Evolutionary conservation across 2,113 vertebrate species (phyloP).

Genomic region (Oriolus oriolus): DNA sequence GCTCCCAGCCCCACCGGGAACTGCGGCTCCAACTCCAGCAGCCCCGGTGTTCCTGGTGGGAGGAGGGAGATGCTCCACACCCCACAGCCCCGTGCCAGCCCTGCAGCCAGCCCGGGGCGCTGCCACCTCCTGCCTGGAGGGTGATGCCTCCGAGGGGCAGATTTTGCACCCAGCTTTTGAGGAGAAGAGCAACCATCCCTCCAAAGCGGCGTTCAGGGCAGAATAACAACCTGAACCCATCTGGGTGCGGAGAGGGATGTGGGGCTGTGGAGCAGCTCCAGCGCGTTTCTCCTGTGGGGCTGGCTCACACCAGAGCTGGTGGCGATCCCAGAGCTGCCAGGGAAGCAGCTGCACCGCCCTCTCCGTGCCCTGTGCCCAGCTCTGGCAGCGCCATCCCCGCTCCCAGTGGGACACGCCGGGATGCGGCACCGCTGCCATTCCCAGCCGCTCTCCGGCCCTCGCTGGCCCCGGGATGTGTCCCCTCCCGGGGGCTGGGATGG

Average conservation of each 20-base stretch:
- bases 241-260: fast-evolving
- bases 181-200: not conserved
- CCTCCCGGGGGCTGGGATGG: no score
- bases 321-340: not conserved
- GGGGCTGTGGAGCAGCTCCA: fast-evolving
- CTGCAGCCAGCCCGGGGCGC: not conserved
- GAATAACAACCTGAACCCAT: not conserved
- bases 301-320: fast-evolving
- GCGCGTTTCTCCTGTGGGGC: not conserved
- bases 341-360: not conserved
- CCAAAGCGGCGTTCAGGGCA: fast-evolving
- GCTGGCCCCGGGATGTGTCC: fast-evolving
- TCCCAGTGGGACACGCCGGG: fast-evolving
- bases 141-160: fast-evolving
- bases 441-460: not conserved
- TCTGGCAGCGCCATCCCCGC: not conserved
- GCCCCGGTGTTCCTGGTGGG: not conserved
- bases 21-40: fast-evolving
- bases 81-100: not conserved
- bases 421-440: not conserved
- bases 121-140: not conserved
- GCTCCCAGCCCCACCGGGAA: not conserved
- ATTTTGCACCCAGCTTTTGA: not conserved
- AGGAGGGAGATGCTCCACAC: not conserved
- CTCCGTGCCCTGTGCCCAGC: fast-evolving